Evolutionary conservation across 2,888 invertebrate genomes (phyloP), one percentile per base, ranked within the genome.

Genomic region (Cyaniris semiargus): DNA sequence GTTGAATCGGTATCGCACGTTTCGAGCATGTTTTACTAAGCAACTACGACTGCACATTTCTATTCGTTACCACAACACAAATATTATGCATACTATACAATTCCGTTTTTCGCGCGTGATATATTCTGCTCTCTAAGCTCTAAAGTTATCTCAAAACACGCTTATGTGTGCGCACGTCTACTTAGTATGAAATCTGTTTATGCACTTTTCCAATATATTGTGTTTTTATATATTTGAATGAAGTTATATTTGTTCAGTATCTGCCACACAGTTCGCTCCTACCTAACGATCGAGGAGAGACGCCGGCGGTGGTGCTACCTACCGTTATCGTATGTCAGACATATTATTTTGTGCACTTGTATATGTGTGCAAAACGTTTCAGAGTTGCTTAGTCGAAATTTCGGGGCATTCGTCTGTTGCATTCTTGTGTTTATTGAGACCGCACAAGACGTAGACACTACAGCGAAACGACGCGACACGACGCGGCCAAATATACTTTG

Each of bases 191-290:
- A 53, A 18, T 53, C 53, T 53, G 53, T 53, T 1, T 53, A 56
- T 58, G 53, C 76, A 77, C 72, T 56, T 71, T 56, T 15, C 48
- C 27, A 27, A 21, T 56, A 3, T 21, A 48, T 56, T n/a, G 38
- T 56, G 31, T 77, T 31, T 74, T 66, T 75, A 53, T 70, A 38
- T 38, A 15, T 58, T 58, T 72, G 71, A 44, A 48, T 70, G 27
- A 38, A 85, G 89, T 90, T 89, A 85, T 88, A 87, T 91, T 89
- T 91, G 83, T 86, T 88, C 93, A 94, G 94, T 89, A 89, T 86
- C 93, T 89, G 89, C 92, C 87, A 90, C 88, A 89, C 92, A 91
- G 90, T 91, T 88, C 93, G 93, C 89, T 91, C 94, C 87, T 93
- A 93, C 92, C 89, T 93, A 93, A 90, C 90, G 83, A 88, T 92